Percentiles rank a stretch among this genome's conserved stretches.
phyloP scores from a whole-genome alignment of 2,888 invertebrate genomes.

The Malthinus seriepunctatus region DNA sequence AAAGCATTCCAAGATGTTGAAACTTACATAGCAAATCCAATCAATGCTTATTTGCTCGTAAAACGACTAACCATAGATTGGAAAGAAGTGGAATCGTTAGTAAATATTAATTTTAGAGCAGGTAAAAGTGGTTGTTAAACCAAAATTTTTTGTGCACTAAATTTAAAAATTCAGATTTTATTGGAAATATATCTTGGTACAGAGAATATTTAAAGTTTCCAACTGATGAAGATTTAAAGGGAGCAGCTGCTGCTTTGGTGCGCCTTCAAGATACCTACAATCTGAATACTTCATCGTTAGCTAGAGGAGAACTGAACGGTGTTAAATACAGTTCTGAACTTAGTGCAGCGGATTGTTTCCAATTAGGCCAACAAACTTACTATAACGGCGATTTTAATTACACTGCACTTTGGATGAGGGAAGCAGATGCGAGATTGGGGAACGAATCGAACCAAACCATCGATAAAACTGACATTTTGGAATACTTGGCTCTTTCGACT shows the following conservation, averaged over 20 bases:
- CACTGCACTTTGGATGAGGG: constrained; percentile 93
- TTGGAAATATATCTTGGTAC: constrained; percentile 70
- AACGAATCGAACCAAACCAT: constrained; percentile 69
- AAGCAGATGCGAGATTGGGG: constrained; percentile 77
- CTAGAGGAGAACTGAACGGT: constrained; percentile 85
- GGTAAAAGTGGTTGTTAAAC: constrained; percentile 49
- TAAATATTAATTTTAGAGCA: constrained; percentile 69
- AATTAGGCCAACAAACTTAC: constrained; percentile 91
- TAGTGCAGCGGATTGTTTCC: constrained; percentile 92
- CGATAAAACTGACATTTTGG: constrained; percentile 81
- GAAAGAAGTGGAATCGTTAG: constrained; percentile 78
- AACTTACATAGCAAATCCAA: constrained; percentile 86
- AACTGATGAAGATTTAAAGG: constrained; percentile 90
- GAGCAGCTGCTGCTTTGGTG: constrained; percentile 92
- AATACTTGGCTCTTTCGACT: constrained; percentile 93
- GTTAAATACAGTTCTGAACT: constrained; percentile 76
- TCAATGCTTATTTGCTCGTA: constrained; percentile 92
- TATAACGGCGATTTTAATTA: constrained; percentile 91
- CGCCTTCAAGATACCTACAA: constrained; percentile 90
- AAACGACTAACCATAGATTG: constrained; percentile 93
- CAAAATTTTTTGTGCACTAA: neutral
- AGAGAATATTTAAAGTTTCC: constrained; percentile 83
- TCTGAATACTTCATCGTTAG: constrained; percentile 83
- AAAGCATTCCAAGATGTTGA: constrained; percentile 79
- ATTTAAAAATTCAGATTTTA: constrained; percentile 12